These are phyloP conservation scores for Aphelinus atriplicis DNA, from an alignment of 1,140 invertebrate species.

Conservation along the genomic window DNA sequence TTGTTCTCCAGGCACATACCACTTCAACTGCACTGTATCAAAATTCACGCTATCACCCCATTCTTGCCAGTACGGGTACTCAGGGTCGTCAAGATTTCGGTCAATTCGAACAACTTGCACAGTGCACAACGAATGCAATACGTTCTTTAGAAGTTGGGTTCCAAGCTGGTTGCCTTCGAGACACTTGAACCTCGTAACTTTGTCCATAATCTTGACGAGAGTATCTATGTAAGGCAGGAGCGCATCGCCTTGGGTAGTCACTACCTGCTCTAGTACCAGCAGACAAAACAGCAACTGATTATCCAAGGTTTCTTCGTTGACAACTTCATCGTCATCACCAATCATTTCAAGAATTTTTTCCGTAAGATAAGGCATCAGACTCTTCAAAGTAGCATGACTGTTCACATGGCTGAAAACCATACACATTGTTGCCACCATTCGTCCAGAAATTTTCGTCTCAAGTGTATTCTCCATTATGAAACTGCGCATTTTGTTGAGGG, in stretches of 20 bases:
- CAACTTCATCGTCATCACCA: slow-evolving; percentile 66
- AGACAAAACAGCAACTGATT: slow-evolving; percentile 83
- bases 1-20: slow-evolving; percentile 80
- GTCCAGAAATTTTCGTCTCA: slow-evolving; percentile 84
- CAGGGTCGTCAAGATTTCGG: slow-evolving; percentile 69
- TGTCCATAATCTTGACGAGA: slow-evolving; percentile 71
- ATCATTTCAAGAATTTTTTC: slow-evolving; percentile 69
- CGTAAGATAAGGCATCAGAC: slow-evolving; percentile 78
- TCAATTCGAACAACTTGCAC: slow-evolving; percentile 71
- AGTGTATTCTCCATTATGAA: slow-evolving; percentile 81
- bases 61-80: slow-evolving; percentile 81
- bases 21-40: slow-evolving; percentile 75
- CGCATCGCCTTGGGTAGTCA: slow-evolving; percentile 71
- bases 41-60: slow-evolving; percentile 82
- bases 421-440: slow-evolving; percentile 73
- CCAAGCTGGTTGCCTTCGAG: slow-evolving; percentile 71
- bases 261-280: slow-evolving; percentile 77
- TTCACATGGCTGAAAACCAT: slow-evolving; percentile 77
- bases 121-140: slow-evolving; percentile 71
- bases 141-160: slow-evolving; percentile 60
- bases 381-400: slow-evolving; percentile 72
- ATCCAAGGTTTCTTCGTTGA: slow-evolving; percentile 79
- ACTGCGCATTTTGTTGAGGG: slow-evolving; percentile 76
- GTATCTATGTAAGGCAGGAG: slow-evolving; percentile 72
- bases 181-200: slow-evolving; percentile 71